Evolutionary conservation across 2,888 invertebrate species (phyloP), one percentile per base, ranked within the genome.

Genomic region (Mellilla xanthometata): DNA sequence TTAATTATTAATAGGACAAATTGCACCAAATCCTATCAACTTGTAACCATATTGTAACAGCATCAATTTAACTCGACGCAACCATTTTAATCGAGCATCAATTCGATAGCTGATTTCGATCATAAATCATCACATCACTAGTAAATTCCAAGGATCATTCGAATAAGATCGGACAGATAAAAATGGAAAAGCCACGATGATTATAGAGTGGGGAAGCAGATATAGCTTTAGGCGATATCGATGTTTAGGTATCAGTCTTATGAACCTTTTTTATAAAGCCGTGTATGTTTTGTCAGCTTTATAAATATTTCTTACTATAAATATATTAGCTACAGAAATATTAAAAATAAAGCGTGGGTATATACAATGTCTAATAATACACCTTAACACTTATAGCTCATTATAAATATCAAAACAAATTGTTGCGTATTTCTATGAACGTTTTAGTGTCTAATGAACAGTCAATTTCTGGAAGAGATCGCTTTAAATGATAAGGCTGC

Each of bases 111-210:
- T 63, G 60, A 66, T 67, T 68, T 59, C 52, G 58, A 52, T 50
- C 52, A 65, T 72, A 71, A 72, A 72, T 72, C 68, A 71, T 70
- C 69, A 61, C 69, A 68, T 67, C 70, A 62, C 63, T 49, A 51
- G 60, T 58, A 61, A 72, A 68, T 64, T 62, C 61, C 65, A 59
- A 66, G 67, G 72, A 71, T 69, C 64, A 60, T 52, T 56, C 59
- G 57, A 57, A 76, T 76, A 62, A 70, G 75, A 75, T 76, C 64
- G 62, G 54, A 42, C 54, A 62, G 68, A 69, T 75, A 67, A 73
- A 72, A 68, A 66, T 60, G 60, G 60, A 66, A 69, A 65, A 66
- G 56, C 68, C 60, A 54, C 47, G 52, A 45, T 56, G 58, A 58
- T 58, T 58, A 58, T 58, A 58, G 55, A 44, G 40, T 39, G 12